These are phyloP conservation scores for Brienomyrus brachyistius DNA, from an alignment of 2,113 vertebrate species.

Conservation along the genomic window DNA sequence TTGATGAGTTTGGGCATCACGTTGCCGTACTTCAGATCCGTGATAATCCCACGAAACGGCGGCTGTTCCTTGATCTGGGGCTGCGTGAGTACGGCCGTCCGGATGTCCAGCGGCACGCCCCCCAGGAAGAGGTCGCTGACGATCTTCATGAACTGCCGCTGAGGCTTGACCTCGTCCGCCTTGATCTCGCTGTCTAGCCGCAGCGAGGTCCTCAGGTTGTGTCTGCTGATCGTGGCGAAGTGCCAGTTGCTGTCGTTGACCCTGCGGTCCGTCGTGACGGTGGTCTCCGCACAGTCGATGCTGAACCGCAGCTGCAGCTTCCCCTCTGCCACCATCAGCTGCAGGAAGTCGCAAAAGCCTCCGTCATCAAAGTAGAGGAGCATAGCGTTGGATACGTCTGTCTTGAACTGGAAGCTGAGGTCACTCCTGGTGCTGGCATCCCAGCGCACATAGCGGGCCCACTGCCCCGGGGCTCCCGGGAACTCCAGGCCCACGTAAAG, in stretches of 20 bases:
- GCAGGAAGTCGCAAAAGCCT: slow-evolving; percentile 90
- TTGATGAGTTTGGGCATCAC: slow-evolving; percentile 78
- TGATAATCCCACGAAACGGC: slow-evolving; percentile 83
- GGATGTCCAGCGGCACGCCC: slow-evolving; percentile 81
- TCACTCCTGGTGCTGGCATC: slow-evolving; percentile 87
- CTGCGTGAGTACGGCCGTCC: slow-evolving; percentile 76
- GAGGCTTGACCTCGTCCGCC: slow-evolving; percentile 72
- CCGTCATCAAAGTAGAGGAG: slow-evolving; percentile 92
- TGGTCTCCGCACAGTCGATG: slow-evolving; percentile 85
- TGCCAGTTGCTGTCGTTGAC: slow-evolving; percentile 91
- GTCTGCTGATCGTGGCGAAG: slow-evolving; percentile 80
- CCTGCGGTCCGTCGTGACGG: slow-evolving; percentile 67
- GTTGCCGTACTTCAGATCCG: slow-evolving; percentile 84
- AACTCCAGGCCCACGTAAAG: slow-evolving; percentile 82
- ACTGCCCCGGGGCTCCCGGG: slow-evolving; percentile 83
- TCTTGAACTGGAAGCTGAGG: slow-evolving; percentile 94
- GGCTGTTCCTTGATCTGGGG: slow-evolving; percentile 71
- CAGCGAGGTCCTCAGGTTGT: slow-evolving; percentile 73
- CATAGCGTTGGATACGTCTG: slow-evolving; percentile 76
- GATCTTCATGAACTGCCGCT: slow-evolving; percentile 87
- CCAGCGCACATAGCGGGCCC: slow-evolving; percentile 94
- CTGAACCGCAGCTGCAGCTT: slow-evolving; percentile 81
- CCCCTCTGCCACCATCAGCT: slow-evolving; percentile 72
- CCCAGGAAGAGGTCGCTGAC: slow-evolving; percentile 91
- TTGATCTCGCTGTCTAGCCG: slow-evolving; percentile 78